Conservation (phyloP, 2,113 vertebrate genomes). For the Xiphophorus couchianus region DNA sequence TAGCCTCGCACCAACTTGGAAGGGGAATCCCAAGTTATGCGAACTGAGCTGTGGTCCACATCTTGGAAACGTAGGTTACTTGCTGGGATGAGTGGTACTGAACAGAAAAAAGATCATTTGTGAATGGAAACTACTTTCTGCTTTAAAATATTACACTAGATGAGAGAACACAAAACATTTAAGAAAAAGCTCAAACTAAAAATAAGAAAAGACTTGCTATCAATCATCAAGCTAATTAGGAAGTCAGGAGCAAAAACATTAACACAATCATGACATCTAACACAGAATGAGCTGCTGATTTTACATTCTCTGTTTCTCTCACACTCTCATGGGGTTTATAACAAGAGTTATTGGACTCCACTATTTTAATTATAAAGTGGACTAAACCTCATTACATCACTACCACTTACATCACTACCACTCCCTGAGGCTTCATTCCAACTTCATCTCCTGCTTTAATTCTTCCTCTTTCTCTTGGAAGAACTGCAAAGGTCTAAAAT, state of each 20-base stretch:
- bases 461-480: constrained; percentile 12
- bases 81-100: constrained; percentile 88
- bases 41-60: constrained; percentile 86
- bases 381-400: constrained; percentile 24
- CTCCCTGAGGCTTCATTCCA: constrained; percentile 15
- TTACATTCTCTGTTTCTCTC: not conserved
- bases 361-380: constrained; percentile 39
- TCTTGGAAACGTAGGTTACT: constrained; percentile 88
- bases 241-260: not conserved
- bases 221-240: not conserved
- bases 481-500: not conserved
- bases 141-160: not conserved
- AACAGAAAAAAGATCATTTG: not conserved
- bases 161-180: not conserved
- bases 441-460: constrained; percentile 16
- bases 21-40: constrained; percentile 87
- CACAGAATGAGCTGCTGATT: not conserved
- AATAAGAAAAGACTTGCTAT: not conserved
- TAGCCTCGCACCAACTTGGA: constrained; percentile 86
- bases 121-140: not conserved
- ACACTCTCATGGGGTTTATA: not conserved
- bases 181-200: not conserved
- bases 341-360: constrained; percentile 23
- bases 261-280: not conserved
- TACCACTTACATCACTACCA: constrained; percentile 8